A percentile compares a stretch with the other conserved stretches of the same genome.
phyloP scores from a whole-genome alignment of 2,888 invertebrate species.

The Halictus ligatus region DNA sequence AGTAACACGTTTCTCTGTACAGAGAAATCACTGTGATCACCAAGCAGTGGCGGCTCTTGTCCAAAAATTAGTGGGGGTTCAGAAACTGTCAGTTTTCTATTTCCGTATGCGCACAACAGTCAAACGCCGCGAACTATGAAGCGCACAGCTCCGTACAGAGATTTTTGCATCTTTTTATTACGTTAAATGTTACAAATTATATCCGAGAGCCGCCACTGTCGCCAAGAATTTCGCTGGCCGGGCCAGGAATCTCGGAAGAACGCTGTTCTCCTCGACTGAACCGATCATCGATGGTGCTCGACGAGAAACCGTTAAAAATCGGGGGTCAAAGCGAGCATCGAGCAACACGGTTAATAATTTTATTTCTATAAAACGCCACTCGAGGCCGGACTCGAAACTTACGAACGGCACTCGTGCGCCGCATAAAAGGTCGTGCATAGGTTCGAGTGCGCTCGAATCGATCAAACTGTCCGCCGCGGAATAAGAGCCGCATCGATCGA shows the following conservation, averaged over 20 bases:
- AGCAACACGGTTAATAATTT: background rate
- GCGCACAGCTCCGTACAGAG: no score
- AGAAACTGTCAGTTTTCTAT: no score
- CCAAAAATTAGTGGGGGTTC: no score
- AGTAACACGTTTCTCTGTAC: no score
- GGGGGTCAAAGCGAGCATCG: background rate
- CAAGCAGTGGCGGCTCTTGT: no score
- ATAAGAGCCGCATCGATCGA: conserved; percentile 36
- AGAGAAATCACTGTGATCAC: no score
- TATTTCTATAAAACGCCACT: background rate
- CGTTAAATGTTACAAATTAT: no score
- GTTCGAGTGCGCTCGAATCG: conserved; percentile 41
- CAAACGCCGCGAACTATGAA: no score
- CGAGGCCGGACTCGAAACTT: background rate
- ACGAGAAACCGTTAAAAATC: background rate
- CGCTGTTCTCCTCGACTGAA: background rate
- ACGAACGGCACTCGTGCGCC: background rate
- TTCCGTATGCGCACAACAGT: no score
- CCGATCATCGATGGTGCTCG: background rate
- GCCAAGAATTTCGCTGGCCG: background rate
- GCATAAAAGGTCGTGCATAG: conserved; percentile 12
- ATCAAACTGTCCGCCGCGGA: conserved; percentile 49
- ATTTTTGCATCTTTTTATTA: no score
- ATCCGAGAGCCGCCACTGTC: no score
- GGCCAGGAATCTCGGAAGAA: background rate